Evolutionary conservation across 2,888 invertebrate genomes (phyloP).

Genomic region (Pseudoips prasinana): DNA sequence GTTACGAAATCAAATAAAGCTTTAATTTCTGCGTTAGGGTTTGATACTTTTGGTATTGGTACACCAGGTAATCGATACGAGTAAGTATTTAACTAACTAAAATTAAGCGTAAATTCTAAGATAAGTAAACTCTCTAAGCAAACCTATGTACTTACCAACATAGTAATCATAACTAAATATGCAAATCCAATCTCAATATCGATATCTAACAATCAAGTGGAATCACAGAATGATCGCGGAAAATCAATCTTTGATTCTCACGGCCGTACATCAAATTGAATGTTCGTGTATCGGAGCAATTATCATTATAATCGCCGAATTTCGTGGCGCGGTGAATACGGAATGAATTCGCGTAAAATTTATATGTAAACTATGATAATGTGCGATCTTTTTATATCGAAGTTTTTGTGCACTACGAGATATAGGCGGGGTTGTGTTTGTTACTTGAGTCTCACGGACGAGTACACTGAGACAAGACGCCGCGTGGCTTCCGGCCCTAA

Average conservation of each 20-base stretch:
- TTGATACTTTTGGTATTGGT: too few relatives aligned
- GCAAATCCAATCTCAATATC: constrained; percentile 49
- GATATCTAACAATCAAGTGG: constrained; percentile 53
- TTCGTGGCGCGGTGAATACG: constrained; percentile 70
- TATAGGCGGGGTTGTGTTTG: constrained; percentile 55
- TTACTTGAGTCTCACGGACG: constrained; percentile 74
- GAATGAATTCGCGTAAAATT: constrained; percentile 80
- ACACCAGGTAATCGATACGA: too few relatives aligned
- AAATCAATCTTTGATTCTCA: constrained; percentile 77
- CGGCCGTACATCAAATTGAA: constrained; percentile 75
- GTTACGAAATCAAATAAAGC: too few relatives aligned
- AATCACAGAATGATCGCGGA: constrained; percentile 62
- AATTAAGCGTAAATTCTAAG: constrained; percentile 4
- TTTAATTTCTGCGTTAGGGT: too few relatives aligned
- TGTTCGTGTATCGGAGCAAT: constrained; percentile 74
- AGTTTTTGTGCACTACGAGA: constrained; percentile 56
- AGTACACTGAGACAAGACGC: constrained; percentile 76
- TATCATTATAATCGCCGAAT: constrained; percentile 77
- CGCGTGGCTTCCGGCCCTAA: constrained; percentile 79
- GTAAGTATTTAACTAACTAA: too few relatives aligned
- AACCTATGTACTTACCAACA: neutral
- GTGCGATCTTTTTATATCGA: constrained; percentile 63
- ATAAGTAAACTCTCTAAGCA: too few relatives aligned
- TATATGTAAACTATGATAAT: constrained; percentile 82
- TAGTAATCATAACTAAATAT: constrained; percentile 45